These are phyloP conservation scores for Australoheros facetus DNA, from an alignment of 2,797 vertebrate species.

Conservation along the genomic window DNA sequence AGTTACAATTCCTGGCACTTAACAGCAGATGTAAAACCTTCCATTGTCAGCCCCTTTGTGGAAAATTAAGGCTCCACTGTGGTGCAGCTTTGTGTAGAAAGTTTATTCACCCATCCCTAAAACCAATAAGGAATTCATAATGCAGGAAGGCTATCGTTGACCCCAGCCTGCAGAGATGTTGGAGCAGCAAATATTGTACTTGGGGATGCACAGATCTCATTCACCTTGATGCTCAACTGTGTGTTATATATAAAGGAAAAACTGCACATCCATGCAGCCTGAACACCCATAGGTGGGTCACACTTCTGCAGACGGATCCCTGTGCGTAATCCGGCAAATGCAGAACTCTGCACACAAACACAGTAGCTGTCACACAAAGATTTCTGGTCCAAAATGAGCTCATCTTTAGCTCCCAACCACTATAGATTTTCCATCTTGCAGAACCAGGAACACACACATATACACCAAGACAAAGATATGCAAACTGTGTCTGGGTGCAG, in stretches of 20 bases:
- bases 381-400: slow-evolving; percentile 20
- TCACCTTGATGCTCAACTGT: not conserved
- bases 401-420: slow-evolving; percentile 29
- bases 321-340: not conserved
- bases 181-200: not conserved
- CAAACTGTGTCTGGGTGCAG: slow-evolving; percentile 34
- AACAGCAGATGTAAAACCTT: slow-evolving; percentile 50
- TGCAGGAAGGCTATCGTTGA: not conserved
- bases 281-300: not conserved
- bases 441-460: slow-evolving; percentile 13
- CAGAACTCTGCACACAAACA: not conserved
- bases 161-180: not conserved
- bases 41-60: slow-evolving; percentile 40
- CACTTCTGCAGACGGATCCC: not conserved
- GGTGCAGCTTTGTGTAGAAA: slow-evolving; percentile 39
- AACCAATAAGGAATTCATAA: slow-evolving; percentile 3
- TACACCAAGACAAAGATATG: slow-evolving; percentile 14
- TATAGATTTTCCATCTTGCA: slow-evolving; percentile 47
- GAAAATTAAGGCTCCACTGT: slow-evolving; percentile 44
- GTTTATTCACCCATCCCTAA: slow-evolving; percentile 39
- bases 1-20: slow-evolving; percentile 64
- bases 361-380: slow-evolving; percentile 8
- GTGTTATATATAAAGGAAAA: not conserved
- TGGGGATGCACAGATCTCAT: not conserved
- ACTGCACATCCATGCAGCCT: not conserved